Evolutionary conservation across 2,113 vertebrate species (phyloP), one percentile per base, ranked within the genome.

Genomic region (Pelobates fuscus): DNA sequence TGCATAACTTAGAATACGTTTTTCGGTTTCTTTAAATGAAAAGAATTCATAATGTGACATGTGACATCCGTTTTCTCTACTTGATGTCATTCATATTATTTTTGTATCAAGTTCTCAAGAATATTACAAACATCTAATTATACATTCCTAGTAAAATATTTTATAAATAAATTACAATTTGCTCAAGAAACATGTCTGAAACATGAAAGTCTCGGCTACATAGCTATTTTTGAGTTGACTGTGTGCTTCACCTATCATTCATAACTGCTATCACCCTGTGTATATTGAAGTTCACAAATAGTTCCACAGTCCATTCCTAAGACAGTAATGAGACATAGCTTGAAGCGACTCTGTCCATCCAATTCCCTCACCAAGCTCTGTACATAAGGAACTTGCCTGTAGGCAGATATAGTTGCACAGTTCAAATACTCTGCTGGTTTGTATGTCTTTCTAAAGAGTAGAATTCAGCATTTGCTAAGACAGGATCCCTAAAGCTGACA

Each of bases 391-490:
- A 17, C 52, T 44, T 66, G 71, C 72, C 72, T 60, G 27, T 67
- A 62, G 64, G 63, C 63, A 67, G 30, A 66, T 15, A 21, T 75
- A 24, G 52, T 66, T 44, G 52, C 52, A 43, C 32, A 30, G 72
- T 76, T 74, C 32, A 74, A 74, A 74, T 57, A 66, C 23, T 76
- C n/a, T 67, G 64, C 64, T 76, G 72, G 63, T 75, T 59, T 67
- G 63, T 67, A 59, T 25, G 26, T 49, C 64, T 76, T 44, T 65
- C 29, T 57, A 74, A 65, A 65, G 57, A 71, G 41, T 29, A 52
- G 43, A 71, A 23, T 71, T 71, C 44, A 58, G 52, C 20, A 23
- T 23, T 30, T 27, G 23, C 30, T 43, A 37, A 25, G 55, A 76
- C 52, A 66, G 54, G 55, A 76, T 76, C 63, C 29, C 49, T 67